Conservation (phyloP, 1,140 invertebrate species). For the Drosophila yakuba region DNA sequence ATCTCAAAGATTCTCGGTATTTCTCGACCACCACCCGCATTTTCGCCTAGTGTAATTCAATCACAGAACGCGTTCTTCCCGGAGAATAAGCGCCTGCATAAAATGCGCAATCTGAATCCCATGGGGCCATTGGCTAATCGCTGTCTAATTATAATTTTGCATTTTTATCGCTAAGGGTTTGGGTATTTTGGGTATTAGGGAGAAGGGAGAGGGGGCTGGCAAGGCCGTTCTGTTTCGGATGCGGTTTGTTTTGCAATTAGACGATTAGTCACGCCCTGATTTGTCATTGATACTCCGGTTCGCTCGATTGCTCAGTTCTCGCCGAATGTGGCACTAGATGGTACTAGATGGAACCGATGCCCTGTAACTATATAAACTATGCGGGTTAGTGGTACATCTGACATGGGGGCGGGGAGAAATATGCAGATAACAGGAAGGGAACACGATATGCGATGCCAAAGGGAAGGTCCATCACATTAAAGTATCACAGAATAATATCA, state of each 20-base stretch:
- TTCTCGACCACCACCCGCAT: conserved; percentile 55
- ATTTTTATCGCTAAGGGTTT: conserved; percentile 58
- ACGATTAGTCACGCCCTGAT: conserved; percentile 77
- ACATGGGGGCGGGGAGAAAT: neutral
- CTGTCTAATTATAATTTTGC: conserved; percentile 75
- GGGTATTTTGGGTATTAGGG: neutral
- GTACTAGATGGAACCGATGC: neutral
- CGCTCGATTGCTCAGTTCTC: conserved; percentile 36
- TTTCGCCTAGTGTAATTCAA: conserved; percentile 62
- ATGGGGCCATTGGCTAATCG: conserved; percentile 64
- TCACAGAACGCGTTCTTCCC: conserved; percentile 19
- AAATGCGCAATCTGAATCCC: conserved; percentile 70
- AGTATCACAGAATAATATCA: too few species aligned
- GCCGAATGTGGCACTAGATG: neutral
- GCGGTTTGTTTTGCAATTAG: conserved; percentile 69
- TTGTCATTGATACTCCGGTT: conserved; percentile 68
- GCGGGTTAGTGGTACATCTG: conserved; percentile 30
- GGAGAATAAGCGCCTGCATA: conserved; percentile 54
- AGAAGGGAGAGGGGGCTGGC: conserved; percentile 1
- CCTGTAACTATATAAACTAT: conserved; percentile 17
- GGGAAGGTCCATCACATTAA: too few species aligned
- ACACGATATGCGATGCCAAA: conserved; percentile 10
- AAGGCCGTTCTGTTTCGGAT: conserved; percentile 43
- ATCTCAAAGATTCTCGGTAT: conserved; percentile 30
- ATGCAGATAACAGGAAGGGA: conserved; percentile 17